A percentile compares a stretch with the other conserved stretches of the same genome.
These are phyloP conservation scores for Conops quadrifasciatus DNA, from an alignment of 2,888 invertebrate genomes.

Conservation along the genomic window DNA sequence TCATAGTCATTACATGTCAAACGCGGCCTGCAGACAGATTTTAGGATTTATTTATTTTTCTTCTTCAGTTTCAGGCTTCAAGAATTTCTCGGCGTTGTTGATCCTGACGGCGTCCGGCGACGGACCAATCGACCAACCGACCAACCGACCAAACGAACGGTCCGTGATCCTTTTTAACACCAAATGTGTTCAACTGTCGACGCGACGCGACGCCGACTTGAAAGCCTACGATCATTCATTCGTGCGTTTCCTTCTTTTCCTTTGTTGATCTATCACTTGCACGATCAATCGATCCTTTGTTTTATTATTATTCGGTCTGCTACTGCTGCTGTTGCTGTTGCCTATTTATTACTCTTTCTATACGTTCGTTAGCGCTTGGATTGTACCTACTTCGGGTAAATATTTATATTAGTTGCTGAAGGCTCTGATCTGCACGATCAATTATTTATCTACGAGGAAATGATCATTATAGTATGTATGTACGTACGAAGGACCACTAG, in stretches of 20 bases:
- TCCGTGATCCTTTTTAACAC: constrained; percentile 19
- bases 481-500: not conserved
- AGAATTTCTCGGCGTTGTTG: not conserved
- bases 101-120: not conserved
- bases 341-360: not conserved
- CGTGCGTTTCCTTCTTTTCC: too few species aligned
- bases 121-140: too few species aligned
- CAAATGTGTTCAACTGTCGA: constrained; percentile 20
- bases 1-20: not conserved
- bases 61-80: not conserved
- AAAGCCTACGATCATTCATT: not conserved
- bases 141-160: too few species aligned
- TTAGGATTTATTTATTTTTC: constrained; percentile 12
- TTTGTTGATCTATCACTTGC: not conserved
- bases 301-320: not conserved
- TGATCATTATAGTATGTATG: not conserved
- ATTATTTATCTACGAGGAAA: constrained; percentile 13
- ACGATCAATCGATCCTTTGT: not conserved
- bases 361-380: constrained; percentile 5
- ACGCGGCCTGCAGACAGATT: constrained; percentile 19
- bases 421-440: not conserved
- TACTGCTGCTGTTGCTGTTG: constrained; percentile 3
- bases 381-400: constrained; percentile 9
- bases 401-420: not conserved
- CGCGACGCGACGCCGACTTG: not conserved